phyloP scores from a whole-genome alignment of 1,140 invertebrate genomes.

The Tetraneura akinire region DNA sequence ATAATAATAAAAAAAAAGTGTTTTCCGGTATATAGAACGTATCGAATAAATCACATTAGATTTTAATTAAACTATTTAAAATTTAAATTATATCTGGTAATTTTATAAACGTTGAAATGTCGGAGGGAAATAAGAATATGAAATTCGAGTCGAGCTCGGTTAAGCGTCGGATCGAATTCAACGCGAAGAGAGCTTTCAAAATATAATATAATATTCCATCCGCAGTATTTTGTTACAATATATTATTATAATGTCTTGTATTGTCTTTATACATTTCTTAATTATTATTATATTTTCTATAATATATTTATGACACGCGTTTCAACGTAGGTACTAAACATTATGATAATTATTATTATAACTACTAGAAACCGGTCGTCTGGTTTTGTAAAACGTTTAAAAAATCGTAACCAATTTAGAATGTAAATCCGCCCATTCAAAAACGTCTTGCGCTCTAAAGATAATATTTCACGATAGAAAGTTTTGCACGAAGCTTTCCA shows the following conservation, averaged over 20 bases:
- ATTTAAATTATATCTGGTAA: too few species aligned
- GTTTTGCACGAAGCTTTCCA: background rate
- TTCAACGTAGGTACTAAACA: background rate
- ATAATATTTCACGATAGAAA: constrained; percentile 33
- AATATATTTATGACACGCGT: too few species aligned
- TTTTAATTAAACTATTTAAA: too few species aligned
- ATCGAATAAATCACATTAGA: too few species aligned
- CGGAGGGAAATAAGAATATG: constrained; percentile 1
- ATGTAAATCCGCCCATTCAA: constrained; percentile 42
- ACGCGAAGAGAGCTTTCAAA: constrained; percentile 1
- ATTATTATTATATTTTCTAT: background rate
- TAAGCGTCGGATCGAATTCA: background rate
- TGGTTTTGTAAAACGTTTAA: background rate
- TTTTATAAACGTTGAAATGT: background rate
- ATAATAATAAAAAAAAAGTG: background rate
- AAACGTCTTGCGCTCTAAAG: constrained; percentile 8
- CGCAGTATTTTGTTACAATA: background rate
- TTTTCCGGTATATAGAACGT: background rate
- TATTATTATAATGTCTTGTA: background rate
- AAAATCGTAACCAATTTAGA: constrained; percentile 35
- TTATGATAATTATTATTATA: background rate
- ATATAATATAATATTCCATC: background rate
- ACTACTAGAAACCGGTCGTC: constrained; percentile 13
- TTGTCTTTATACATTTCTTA: constrained; percentile 24
- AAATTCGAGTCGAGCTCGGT: background rate